Conservation (phyloP, 1,140 invertebrate genomes). For the Capitella teleta region DNA sequence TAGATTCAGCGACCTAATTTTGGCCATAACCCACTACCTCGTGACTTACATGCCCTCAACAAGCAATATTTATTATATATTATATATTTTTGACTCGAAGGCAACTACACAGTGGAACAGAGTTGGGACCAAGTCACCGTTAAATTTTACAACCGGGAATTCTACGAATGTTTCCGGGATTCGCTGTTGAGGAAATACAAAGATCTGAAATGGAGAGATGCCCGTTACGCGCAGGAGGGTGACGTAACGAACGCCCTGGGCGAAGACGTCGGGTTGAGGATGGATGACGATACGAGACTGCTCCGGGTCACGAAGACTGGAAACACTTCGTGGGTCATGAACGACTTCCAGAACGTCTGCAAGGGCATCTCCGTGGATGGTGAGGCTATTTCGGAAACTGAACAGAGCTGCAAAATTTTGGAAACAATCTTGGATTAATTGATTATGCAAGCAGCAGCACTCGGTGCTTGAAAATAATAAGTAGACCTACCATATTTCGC, state of each 20-base stretch:
- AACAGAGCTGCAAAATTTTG: not conserved
- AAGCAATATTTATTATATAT: no score
- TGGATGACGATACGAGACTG: not conserved
- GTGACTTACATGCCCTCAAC: no score
- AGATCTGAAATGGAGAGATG: not conserved
- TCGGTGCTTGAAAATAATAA: no score
- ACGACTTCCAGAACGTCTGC: slow-evolving; percentile 9
- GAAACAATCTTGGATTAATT: not conserved
- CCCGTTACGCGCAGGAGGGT: not conserved
- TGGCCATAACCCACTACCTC: no score
- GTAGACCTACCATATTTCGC: no score
- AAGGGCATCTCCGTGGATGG: slow-evolving; percentile 6
- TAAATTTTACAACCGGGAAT: slow-evolving; percentile 7
- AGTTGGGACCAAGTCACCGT: slow-evolving; percentile 5
- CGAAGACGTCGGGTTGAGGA: not conserved
- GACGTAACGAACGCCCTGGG: not conserved
- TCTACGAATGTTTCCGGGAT: slow-evolving; percentile 6
- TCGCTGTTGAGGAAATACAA: slow-evolving; percentile 1
- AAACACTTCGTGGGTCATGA: slow-evolving; percentile 7
- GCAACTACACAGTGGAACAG: slow-evolving; percentile 10
- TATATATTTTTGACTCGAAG: no score
- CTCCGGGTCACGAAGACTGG: slow-evolving; percentile 5
- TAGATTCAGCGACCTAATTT: no score
- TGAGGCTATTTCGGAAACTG: slow-evolving; percentile 1
- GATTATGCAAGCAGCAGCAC: not conserved